Conservation (phyloP, 2,888 invertebrate genomes). For the Achlya flavicornis region DNA sequence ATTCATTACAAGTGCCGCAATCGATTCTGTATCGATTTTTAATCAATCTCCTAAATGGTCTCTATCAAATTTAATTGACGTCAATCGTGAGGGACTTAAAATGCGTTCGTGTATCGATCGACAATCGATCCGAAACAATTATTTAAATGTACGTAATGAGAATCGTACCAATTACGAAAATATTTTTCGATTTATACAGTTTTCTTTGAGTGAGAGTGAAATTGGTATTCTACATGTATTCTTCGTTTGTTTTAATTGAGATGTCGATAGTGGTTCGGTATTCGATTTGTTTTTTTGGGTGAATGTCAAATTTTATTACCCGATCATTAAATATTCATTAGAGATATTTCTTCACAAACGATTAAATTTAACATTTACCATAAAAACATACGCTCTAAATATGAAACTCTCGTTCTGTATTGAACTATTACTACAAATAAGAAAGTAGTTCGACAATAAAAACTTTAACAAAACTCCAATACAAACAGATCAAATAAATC, state of each 20-base stretch:
- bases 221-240: not conserved
- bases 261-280: not conserved
- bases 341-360: not conserved
- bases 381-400: not conserved
- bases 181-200: slow-evolving; percentile 9
- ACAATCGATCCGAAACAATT: slow-evolving; percentile 41
- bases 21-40: slow-evolving; percentile 68
- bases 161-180: slow-evolving; percentile 36
- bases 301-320: not conserved
- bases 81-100: slow-evolving; percentile 62
- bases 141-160: slow-evolving; percentile 43
- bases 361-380: not conserved
- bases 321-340: not conserved
- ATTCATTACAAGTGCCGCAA: slow-evolving; percentile 55
- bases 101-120: slow-evolving; percentile 51
- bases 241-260: slow-evolving; percentile 10
- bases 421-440: not conserved
- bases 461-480: slow-evolving; percentile 13
- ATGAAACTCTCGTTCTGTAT: not conserved
- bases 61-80: slow-evolving; percentile 77
- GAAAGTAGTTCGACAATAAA: slow-evolving; percentile 14
- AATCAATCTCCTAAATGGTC: slow-evolving; percentile 73
- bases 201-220: slow-evolving; percentile 8
- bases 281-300: not conserved
- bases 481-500: slow-evolving; percentile 19